These are phyloP conservation scores for Alcedo atthis DNA, from an alignment of 2,797 vertebrate genomes.

Conservation along the genomic window DNA sequence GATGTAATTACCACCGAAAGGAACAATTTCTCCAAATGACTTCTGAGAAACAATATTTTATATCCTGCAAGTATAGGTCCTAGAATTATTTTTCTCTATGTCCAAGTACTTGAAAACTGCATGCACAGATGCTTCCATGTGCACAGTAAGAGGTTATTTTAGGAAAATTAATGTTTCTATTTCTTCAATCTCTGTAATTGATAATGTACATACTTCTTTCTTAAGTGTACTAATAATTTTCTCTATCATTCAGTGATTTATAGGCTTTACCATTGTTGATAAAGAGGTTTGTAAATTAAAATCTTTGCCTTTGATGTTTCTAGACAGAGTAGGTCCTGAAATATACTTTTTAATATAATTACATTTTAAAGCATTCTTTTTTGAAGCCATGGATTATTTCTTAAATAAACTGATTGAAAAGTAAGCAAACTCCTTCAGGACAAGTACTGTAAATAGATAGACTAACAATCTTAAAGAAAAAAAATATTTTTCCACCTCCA, in stretches of 20 bases:
- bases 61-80: background rate
- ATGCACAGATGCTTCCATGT: background rate
- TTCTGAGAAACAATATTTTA: background rate
- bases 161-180: background rate
- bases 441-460: background rate
- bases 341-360: slow-evolving; percentile 30
- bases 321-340: slow-evolving; percentile 18
- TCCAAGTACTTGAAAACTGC: background rate
- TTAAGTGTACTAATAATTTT: background rate
- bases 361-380: slow-evolving; percentile 48
- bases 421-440: slow-evolving; percentile 45
- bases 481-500: background rate
- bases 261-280: slow-evolving; percentile 6
- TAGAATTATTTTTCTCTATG: background rate
- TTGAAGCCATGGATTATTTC: slow-evolving; percentile 6
- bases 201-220: background rate
- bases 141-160: fast-evolving
- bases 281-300: slow-evolving; percentile 25
- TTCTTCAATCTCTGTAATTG: background rate
- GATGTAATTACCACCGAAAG: background rate
- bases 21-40: background rate
- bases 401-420: slow-evolving; percentile 51
- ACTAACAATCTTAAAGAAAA: slow-evolving; percentile 5
- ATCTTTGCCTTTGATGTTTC: slow-evolving; percentile 8
- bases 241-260: background rate